These are phyloP conservation scores for Rotaria sp. DNA, from an alignment of 2,888 invertebrate species.

Conservation along the genomic window DNA sequence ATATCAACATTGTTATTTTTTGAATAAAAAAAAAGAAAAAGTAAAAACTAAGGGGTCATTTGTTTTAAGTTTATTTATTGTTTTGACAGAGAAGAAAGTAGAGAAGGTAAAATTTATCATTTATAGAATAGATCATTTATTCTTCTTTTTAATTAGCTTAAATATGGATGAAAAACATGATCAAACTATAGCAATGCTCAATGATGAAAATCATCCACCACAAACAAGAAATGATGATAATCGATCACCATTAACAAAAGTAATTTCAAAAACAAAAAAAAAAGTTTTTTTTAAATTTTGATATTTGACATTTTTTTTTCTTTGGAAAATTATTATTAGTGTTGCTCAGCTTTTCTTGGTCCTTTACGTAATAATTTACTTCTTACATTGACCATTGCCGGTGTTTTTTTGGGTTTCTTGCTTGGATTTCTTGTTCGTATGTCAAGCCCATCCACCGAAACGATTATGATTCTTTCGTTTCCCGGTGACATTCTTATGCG, in stretches of 20 bases:
- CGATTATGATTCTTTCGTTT: conserved; percentile 62
- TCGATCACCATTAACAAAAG: background rate
- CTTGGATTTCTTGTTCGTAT: conserved; percentile 61
- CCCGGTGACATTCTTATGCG: conserved; percentile 67
- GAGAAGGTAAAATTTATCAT: background rate
- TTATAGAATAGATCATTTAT: background rate
- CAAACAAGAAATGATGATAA: background rate
- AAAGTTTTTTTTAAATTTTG: too few species aligned
- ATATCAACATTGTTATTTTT: background rate
- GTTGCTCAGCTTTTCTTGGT: background rate
- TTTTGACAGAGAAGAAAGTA: background rate
- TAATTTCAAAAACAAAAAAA: background rate
- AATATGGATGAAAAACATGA: conserved; percentile 8
- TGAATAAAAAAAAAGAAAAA: background rate
- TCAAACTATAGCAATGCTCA: conserved; percentile 2
- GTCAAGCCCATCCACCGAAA: conserved; percentile 56
- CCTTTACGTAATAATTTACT: background rate
- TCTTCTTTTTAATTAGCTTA: background rate
- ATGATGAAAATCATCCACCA: background rate
- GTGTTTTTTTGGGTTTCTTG: conserved; percentile 62
- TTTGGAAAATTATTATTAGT: background rate
- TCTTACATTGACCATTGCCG: conserved; percentile 59
- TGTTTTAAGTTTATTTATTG: background rate
- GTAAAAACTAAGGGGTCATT: background rate
- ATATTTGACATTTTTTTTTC: too few species aligned